These are phyloP conservation scores for Phenganax stokvisi DNA, from an alignment of 92 coral and sea anemone species.

Conservation along the genomic window DNA sequence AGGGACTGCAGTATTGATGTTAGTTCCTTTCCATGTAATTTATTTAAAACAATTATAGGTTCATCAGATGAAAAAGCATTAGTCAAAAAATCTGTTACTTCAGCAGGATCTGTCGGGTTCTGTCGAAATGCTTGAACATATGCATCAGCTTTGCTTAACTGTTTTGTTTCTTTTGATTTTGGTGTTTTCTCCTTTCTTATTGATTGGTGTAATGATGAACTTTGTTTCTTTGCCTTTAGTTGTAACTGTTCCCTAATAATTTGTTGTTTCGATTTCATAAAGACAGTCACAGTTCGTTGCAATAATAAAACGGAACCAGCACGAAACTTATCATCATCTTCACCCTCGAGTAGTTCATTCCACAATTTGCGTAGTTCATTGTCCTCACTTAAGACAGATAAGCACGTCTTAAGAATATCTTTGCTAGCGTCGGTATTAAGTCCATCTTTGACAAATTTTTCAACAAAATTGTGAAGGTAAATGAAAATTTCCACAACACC, in stretches of 20 bases:
- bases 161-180: neutral
- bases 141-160: neutral
- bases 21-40: slow-evolving; percentile 44
- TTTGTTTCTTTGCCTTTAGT: slow-evolving; percentile 14
- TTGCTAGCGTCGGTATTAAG: slow-evolving; percentile 6
- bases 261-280: slow-evolving; percentile 19
- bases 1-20: slow-evolving; percentile 35
- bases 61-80: slow-evolving; percentile 26
- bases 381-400: neutral
- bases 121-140: slow-evolving; percentile 17
- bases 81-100: slow-evolving; percentile 16
- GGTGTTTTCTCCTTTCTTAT: slow-evolving; percentile 7
- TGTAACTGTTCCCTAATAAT: slow-evolving; percentile 27
- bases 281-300: slow-evolving; percentile 19
- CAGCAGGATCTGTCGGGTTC: slow-evolving; percentile 40
- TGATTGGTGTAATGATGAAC: slow-evolving; percentile 20
- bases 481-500: neutral
- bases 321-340: neutral
- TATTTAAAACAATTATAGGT: slow-evolving; percentile 3
- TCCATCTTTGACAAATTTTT: neutral
- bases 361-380: slow-evolving; percentile 2
- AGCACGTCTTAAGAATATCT: neutral
- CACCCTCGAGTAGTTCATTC: neutral
- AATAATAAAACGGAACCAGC: neutral
- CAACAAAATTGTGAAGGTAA: neutral